Percentiles rank a stretch among this genome's conserved stretches.
Conservation (phyloP, 2,797 vertebrate genomes). For the Lophius americanus region DNA sequence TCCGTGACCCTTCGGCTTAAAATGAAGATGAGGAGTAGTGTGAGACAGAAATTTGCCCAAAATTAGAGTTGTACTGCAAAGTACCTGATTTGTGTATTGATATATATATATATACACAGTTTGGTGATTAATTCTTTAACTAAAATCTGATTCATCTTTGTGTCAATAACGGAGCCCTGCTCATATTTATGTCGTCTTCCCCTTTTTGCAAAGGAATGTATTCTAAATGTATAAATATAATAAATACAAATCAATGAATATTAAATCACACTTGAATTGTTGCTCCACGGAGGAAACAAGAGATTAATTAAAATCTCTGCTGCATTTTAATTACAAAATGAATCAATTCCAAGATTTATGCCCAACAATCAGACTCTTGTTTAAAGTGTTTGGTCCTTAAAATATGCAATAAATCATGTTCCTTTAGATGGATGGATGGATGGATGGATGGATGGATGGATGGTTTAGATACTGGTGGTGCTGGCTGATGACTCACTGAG, state of each 20-base stretch:
- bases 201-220: slow-evolving; percentile 15
- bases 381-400: slow-evolving; percentile 2
- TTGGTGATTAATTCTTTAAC: slow-evolving; percentile 10
- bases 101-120: background rate
- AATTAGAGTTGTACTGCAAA: slow-evolving; percentile 38
- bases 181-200: slow-evolving; percentile 2
- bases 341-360: slow-evolving; percentile 20
- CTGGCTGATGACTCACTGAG: too few relatives aligned
- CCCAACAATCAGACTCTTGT: background rate
- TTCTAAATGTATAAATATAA: slow-evolving; percentile 5
- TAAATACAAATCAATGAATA: too few relatives aligned
- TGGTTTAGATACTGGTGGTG: too few relatives aligned
- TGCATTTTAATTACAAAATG: slow-evolving; percentile 37
- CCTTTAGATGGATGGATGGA: too few relatives aligned
- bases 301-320: slow-evolving; percentile 46
- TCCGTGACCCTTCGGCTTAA: slow-evolving; percentile 56
- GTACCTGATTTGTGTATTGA: slow-evolving; percentile 15
- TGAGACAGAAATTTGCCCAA: slow-evolving; percentile 57
- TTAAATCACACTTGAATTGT: slow-evolving; percentile 34
- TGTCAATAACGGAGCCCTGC: slow-evolving; percentile 20
- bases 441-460: too few relatives aligned
- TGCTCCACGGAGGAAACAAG: slow-evolving; percentile 32
- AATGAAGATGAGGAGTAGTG: slow-evolving; percentile 65
- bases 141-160: slow-evolving; percentile 25
- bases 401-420: slow-evolving; percentile 6